Conservation (phyloP, 2,113 vertebrate species). For the Hippocampus zosterae region DNA sequence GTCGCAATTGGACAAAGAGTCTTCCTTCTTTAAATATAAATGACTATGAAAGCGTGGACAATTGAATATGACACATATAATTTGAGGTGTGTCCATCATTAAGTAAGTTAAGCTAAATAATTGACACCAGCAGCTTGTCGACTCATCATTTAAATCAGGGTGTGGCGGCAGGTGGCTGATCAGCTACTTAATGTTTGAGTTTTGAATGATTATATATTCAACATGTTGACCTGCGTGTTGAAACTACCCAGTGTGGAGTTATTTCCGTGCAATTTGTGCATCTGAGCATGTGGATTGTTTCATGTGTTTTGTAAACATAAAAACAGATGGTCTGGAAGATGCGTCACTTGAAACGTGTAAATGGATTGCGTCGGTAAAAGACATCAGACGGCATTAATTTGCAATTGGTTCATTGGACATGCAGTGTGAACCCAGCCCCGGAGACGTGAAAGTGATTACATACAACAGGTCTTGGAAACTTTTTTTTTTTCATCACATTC, state of each 20-base stretch:
- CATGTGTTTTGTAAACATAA: not conserved
- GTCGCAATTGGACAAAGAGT: not conserved
- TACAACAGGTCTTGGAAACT: not conserved
- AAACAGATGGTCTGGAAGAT: not conserved
- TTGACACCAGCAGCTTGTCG: no score
- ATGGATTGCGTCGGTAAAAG: not conserved
- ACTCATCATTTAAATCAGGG: no score
- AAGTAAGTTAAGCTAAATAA: no score
- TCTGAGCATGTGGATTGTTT: not conserved
- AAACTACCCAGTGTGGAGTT: no score
- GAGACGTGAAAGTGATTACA: not conserved
- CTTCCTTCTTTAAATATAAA: not conserved
- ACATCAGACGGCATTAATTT: not conserved
- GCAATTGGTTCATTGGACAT: not conserved
- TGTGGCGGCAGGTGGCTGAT: no score
- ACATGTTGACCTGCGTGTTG: no score
- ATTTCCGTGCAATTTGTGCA: not conserved
- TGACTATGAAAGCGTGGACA: no score
- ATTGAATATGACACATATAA: no score
- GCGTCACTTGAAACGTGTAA: not conserved
- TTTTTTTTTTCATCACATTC: not conserved
- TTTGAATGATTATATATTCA: no score
- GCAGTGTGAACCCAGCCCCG: not conserved
- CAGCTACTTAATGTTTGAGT: no score
- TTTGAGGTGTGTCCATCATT: no score